Evolutionary conservation across 2,888 invertebrate species (phyloP), one percentile per base, ranked within the genome.

Genomic region (Dicyrtomina minuta): DNA sequence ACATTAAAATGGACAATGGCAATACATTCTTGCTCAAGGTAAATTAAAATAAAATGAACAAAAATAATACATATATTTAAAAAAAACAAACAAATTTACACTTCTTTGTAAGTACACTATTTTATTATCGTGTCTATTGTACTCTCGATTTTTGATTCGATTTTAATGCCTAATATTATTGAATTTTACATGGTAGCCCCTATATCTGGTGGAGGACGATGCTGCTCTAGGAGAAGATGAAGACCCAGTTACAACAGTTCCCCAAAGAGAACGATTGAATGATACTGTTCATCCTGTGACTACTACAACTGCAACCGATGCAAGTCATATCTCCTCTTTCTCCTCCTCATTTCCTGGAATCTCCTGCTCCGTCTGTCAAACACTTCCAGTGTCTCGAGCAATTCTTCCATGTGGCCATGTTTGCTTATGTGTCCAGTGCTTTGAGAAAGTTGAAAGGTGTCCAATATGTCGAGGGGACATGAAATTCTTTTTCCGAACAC

Each of bases 391-490:
- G 65, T 90, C 90, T 0, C 85, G 91, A 75, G 93, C 91, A 44
- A 83, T 93, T 68, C 84, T 93, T 79, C 93, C 93, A 0, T 93
- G 93, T 84, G 81, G 91, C 20, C 93, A 93, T 83, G 91, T 92
- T 4, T 93, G 93, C 79, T 88, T 92, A 44, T 93, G 93, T 81
- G 88, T 89, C 26, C 85, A 88, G 56, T 93, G 93, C 80, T 89
- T 92, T 80, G 87, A 88, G 56, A 90, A 90, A 81, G 83, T 93
- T 75, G 90, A 91, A 81, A 87, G 90, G 77, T 93, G 93, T 81
- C 93, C 93, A 22, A 91, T 93, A 85, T 93, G 93, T 39, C 86
- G 93, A 71, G 89, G 90, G 77, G 88, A 87, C 53, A 92, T 93
- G 79, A 88, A 88, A 76, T 89, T 90, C 79, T 92, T 91, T 84